phyloP scores from a whole-genome alignment of 2,888 invertebrate species.

The Dromius quadrimaculatus region DNA sequence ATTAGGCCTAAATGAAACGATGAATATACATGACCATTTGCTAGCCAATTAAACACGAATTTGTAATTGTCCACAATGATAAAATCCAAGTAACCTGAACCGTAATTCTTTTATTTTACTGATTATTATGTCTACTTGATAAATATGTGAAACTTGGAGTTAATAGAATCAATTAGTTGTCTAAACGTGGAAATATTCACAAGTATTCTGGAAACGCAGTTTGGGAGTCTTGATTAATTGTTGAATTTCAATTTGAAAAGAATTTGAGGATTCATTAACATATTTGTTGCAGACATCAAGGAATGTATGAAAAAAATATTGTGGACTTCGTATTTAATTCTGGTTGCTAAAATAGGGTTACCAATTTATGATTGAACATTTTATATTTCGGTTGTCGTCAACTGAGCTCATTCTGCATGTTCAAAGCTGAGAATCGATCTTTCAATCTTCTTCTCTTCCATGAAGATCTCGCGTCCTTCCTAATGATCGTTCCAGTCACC shows the following conservation, averaged over 20 bases:
- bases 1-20: slow-evolving; percentile 43
- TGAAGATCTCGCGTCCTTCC: too few species aligned
- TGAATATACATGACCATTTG: slow-evolving; percentile 49
- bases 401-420: too few species aligned
- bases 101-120: slow-evolving; percentile 30
- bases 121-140: slow-evolving; percentile 25
- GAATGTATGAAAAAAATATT: too few species aligned
- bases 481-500: background rate
- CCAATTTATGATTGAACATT: too few species aligned
- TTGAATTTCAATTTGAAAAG: slow-evolving; percentile 6
- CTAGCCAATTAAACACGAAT: slow-evolving; percentile 49
- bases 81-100: slow-evolving; percentile 17
- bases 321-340: too few species aligned
- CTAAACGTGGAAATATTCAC: slow-evolving; percentile 21
- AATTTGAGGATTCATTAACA: slow-evolving; percentile 29
- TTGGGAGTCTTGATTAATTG: slow-evolving; percentile 12
- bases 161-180: slow-evolving; percentile 24
- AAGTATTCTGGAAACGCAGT: background rate
- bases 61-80: slow-evolving; percentile 42
- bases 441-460: too few species aligned
- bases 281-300: slow-evolving; percentile 15
- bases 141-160: background rate
- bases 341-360: too few species aligned
- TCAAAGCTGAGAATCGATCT: too few species aligned
- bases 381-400: too few species aligned